Percentiles rank a stretch among this genome's conserved stretches.
phyloP scores from a whole-genome alignment of 2,888 invertebrate genomes.

The Synanthedon andrenaeformis region DNA sequence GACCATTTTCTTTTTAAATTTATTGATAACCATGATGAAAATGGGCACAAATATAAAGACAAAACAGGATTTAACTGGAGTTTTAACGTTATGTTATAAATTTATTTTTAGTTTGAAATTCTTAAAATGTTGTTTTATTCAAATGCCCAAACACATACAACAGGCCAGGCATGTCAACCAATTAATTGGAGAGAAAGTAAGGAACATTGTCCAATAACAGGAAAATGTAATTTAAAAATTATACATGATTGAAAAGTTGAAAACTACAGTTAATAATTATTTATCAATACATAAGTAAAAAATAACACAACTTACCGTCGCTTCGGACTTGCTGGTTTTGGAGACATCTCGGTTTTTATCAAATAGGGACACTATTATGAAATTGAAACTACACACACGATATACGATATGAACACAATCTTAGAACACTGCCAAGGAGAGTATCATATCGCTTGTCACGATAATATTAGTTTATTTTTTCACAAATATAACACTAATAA shows the following conservation, averaged over 20 bases:
- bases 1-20: too few species aligned
- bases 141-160: too few species aligned
- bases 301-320: conserved; percentile 69
- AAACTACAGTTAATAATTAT: neutral
- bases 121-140: too few species aligned
- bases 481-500: conserved; percentile 32
- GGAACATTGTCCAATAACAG: neutral
- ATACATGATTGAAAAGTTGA: neutral
- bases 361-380: conserved; percentile 41
- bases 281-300: neutral
- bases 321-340: conserved; percentile 75
- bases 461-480: conserved; percentile 31
- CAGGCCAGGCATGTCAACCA: neutral
- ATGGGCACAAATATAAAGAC: too few species aligned
- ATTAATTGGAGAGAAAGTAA: neutral
- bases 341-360: conserved; percentile 56
- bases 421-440: conserved; percentile 71
- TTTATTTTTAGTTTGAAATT: too few species aligned
- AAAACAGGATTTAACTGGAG: too few species aligned
- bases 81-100: too few species aligned
- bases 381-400: conserved; percentile 19
- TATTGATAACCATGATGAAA: too few species aligned
- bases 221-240: neutral
- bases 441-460: conserved; percentile 63
- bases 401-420: conserved; percentile 64